Evolutionary conservation across 2,888 invertebrate genomes (phyloP), one percentile per base, ranked within the genome.

Genomic region (Idaea straminata): DNA sequence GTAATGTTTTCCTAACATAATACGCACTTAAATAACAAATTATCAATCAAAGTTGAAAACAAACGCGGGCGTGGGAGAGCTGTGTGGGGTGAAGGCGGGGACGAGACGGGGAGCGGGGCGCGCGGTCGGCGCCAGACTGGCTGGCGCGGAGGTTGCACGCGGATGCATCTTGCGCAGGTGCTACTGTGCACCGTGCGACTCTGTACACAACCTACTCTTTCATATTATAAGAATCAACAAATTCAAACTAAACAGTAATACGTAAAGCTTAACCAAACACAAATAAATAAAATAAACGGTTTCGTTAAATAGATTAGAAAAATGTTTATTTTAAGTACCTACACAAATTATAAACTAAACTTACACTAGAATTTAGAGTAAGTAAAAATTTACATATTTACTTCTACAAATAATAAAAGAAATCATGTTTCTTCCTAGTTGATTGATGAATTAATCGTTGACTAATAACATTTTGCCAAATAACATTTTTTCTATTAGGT

Each of bases 41-140:
- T 91, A 91, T 92, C 89, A 91, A 91, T 92, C 91, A 91, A 89
- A 91, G 90, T 91, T 90, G 87, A 91, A 91, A 92, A 92, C 90
- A 91, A 91, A 86, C 84, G 84, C 80, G 83, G 77, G 87, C 81
- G 87, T 83, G 84, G 82, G 83, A 76, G 83, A 72, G 75, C 75
- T 70, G 69, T 64, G 74, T 66, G 71, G 71, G 71, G 70, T 68
- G 72, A 66, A 62, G 69, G 4, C 67, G 69, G 64, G 73, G 65
- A 67, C 57, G 72, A 73, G 70, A 67, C 62, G 62, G 66, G 70
- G 72, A 67, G 72, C 72, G 72, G 68, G 76, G 77, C 61, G 74
- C 66, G 70, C 66, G 90, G 88, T 90, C 66, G 90, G 88, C 90
- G 91, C 90, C 90, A 89, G 91, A 84, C 90, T 80, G 91, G 76